Conservation (phyloP, 2,888 invertebrate genomes). For the Acleris cristana region DNA sequence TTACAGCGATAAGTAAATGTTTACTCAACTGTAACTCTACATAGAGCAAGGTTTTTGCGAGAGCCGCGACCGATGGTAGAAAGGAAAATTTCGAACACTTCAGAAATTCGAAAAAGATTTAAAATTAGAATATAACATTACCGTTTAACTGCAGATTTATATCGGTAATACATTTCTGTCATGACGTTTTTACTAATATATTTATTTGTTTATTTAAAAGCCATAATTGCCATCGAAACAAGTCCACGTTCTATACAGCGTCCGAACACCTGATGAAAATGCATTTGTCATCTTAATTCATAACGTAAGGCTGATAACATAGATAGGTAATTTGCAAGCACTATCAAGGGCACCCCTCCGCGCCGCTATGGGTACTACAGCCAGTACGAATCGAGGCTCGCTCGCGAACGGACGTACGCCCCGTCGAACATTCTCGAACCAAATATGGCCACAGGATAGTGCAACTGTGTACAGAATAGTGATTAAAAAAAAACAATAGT, state of each 20-base stretch:
- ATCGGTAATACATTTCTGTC: no score
- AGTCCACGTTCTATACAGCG: background rate
- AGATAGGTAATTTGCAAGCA: constrained; percentile 13
- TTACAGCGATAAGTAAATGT: no score
- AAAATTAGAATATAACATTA: no score
- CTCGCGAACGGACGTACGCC: constrained; percentile 1
- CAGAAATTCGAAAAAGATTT: no score
- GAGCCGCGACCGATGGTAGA: no score
- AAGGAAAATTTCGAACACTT: no score
- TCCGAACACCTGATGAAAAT: constrained; percentile 12
- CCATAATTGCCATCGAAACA: background rate
- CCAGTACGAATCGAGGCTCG: constrained; percentile 20
- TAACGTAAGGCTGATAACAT: constrained; percentile 25
- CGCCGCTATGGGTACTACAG: background rate
- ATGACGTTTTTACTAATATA: no score
- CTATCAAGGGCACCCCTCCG: constrained; percentile 31
- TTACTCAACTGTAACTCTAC: no score
- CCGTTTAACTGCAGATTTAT: no score
- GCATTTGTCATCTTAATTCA: constrained; percentile 10
- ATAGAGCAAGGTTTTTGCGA: no score
- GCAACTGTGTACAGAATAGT: constrained; percentile 44
- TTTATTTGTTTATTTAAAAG: background rate
- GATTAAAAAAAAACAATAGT: constrained; percentile 35
- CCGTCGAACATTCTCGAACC: constrained; percentile 28
- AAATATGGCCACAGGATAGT: constrained; percentile 46